Evolutionary conservation across 2,888 invertebrate species (phyloP).

Genomic region (Leptothorax acervorum): DNA sequence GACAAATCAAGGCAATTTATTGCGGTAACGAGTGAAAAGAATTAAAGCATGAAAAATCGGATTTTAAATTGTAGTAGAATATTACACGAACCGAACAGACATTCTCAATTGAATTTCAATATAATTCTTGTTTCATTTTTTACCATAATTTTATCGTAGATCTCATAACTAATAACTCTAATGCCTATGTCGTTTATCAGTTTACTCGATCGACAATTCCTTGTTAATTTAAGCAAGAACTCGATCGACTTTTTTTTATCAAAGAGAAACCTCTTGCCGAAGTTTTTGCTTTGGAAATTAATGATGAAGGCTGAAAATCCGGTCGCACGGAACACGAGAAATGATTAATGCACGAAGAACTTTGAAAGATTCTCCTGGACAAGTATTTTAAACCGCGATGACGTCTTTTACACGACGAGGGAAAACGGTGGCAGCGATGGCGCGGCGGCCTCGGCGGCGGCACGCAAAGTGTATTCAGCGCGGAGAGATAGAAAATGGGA

Average conservation of each 20-base stretch:
- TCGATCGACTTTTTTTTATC: conserved; percentile 9
- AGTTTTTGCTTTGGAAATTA: conserved; percentile 17
- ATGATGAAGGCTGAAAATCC: neutral
- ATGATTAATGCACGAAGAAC: conserved; percentile 28
- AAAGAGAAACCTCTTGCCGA: neutral
- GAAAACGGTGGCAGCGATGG: conserved; percentile 33
- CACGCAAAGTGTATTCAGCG: conserved; percentile 70
- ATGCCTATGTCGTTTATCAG: neutral
- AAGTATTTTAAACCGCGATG: conserved; percentile 26
- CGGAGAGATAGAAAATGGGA: conserved; percentile 71
- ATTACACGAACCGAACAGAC: neutral
- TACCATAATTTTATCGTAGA: neutral
- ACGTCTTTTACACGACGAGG: conserved; percentile 45
- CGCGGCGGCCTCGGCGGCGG: too few relatives aligned
- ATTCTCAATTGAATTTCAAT: conserved; percentile 1
- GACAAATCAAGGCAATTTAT: neutral
- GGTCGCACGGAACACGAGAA: neutral
- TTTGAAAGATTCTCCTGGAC: neutral
- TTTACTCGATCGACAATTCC: neutral
- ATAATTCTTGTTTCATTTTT: neutral
- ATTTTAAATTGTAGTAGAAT: conserved; percentile 14
- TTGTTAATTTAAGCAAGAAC: neutral
- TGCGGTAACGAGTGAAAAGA: neutral
- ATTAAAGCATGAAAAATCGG: neutral
- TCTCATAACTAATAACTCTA: neutral